These are phyloP conservation scores for pig (Sus scrofa) DNA, from an alignment of 2,113 vertebrate genomes.

Conservation along the genomic window T2T-Sscrofa CM000812.6:127552501-127553000, in stretches of 20 bases:
- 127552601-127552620: constrained; percentile 93
- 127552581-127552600: constrained; percentile 92
- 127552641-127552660: constrained; percentile 92
- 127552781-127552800: constrained; percentile 88
- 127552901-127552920: constrained; percentile 70
- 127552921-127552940: constrained; percentile 67
- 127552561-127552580: constrained; percentile 90
- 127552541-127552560: constrained; percentile 90
- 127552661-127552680: constrained; percentile 92
- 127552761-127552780: constrained; percentile 88
- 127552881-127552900: constrained; percentile 86
- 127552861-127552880: constrained; percentile 87
- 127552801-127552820: constrained; percentile 91
- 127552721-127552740: constrained; percentile 91
- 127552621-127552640: constrained; percentile 91
- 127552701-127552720: constrained; percentile 93
- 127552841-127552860: constrained; percentile 89
- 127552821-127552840: constrained; percentile 89
- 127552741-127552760: constrained; percentile 92
- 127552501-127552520: constrained; percentile 87
- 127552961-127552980: constrained; percentile 5
- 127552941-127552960: constrained; percentile 14
- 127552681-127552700: constrained; percentile 92
- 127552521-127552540: constrained; percentile 92
- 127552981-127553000: constrained; percentile 59